Evolutionary conservation across 2,113 vertebrate species (phyloP).

Genomic region (Marmota flaviventris): DNA sequence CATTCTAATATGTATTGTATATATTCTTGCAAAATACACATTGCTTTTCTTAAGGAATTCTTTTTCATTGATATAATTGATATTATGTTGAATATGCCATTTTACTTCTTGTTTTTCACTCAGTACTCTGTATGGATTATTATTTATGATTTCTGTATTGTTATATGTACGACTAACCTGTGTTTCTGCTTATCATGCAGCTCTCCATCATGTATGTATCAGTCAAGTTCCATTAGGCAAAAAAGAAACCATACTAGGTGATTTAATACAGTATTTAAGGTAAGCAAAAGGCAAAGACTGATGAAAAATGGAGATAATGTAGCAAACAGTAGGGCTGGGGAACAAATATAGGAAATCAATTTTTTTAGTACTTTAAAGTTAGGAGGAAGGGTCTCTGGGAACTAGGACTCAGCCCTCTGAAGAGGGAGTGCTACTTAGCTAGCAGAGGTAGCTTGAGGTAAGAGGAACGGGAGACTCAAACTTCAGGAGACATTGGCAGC

Average conservation of each 20-base stretch:
- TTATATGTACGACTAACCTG: background rate
- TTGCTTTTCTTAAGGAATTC: slow-evolving; percentile 6
- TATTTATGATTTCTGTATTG: background rate
- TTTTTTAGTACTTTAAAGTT: background rate
- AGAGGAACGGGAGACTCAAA: background rate
- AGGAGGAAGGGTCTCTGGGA: background rate
- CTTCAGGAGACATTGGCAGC: background rate
- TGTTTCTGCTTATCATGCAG: background rate
- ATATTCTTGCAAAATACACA: slow-evolving; percentile 12
- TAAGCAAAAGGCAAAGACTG: background rate
- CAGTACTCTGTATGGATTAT: background rate
- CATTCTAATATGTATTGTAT: background rate
- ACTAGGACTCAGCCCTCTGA: background rate
- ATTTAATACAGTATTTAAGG: slow-evolving; percentile 21
- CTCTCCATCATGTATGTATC: background rate
- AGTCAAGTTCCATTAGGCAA: background rate
- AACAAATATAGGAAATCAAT: background rate
- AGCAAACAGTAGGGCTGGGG: background rate
- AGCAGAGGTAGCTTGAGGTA: background rate
- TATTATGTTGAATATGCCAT: background rate
- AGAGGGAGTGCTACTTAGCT: background rate
- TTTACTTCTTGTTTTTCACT: slow-evolving; percentile 19
- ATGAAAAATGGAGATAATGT: background rate
- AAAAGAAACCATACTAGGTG: background rate
- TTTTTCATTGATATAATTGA: slow-evolving; percentile 45